Base-by-base conservation (phyloP, 2,113 vertebrate species). In the Paracanthobrama guichenoti region DNA sequence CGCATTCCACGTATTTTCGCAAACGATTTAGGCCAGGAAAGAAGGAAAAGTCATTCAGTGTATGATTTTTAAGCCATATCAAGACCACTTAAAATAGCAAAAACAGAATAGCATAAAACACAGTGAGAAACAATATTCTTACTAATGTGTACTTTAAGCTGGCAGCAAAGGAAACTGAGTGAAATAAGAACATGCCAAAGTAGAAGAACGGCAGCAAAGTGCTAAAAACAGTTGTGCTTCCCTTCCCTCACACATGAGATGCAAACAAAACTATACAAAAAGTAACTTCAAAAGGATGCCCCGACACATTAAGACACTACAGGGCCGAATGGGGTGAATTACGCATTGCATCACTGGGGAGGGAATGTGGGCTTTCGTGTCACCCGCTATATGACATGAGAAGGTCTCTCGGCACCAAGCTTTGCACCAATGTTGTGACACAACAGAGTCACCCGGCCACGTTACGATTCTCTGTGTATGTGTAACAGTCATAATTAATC, bases 401-500 rank as follows among this genome's bases (percentile, higher is more conserved):
- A 75, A 24, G 3, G 2, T 74, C 73, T 79, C 86, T 76, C n/a
- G 16, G 74, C 16, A n/a, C 82, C 82, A 87, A 46, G 48, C 69
- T 84, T 57, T 11, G 20, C 16, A 39, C 16, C 35, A 81, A 39
- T 39, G 72, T 48, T 53, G n/a, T 12, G 12, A 69, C 75, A 75
- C 48, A 83, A 53, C 71, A 81, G 24, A 55, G 81, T 82, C 74
- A 82, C 18, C 66, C 66, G 35, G 44, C 53, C 78, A 73, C 72
- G 10, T 57, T 81, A 42, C 42, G 55, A 75, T 81, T 50, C 78
- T 20, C 39, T 75, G 35, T 79, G 79, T 79, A 71, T 79, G 57
- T 83, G 53, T 66, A 74, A 84, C 66, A 66, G 44, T 85, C 86
- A 18, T 83, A 88, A 89, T 87, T 74, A 88, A 87, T 84, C 87